These are phyloP conservation scores for Embidobia sp. DNA, from an alignment of 2,888 invertebrate genomes.

Conservation along the genomic window DNA sequence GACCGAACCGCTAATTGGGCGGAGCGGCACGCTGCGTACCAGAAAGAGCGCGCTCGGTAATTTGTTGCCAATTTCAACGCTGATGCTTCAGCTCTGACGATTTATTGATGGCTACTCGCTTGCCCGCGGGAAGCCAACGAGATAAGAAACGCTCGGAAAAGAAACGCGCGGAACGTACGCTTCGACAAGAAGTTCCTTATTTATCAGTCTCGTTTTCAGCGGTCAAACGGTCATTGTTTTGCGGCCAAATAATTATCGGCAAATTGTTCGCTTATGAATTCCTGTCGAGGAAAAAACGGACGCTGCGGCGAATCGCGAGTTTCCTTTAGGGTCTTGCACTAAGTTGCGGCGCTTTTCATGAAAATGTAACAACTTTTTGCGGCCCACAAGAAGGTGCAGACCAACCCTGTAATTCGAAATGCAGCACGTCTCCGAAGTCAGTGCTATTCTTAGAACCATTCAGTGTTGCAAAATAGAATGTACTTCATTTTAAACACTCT, in stretches of 20 bases:
- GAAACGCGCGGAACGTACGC: no score
- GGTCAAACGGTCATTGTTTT: constrained; percentile 19
- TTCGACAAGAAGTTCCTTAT: constrained; percentile 41
- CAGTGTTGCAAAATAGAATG: no score
- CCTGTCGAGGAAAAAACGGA: neutral
- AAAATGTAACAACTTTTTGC: constrained; percentile 51
- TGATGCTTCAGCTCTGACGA: constrained; percentile 69
- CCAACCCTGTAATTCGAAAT: no score
- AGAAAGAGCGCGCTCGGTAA: constrained; percentile 71
- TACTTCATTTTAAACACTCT: no score
- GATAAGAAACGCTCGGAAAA: constrained; percentile 28
- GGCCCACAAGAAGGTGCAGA: neutral
- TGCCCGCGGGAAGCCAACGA: constrained; percentile 18
- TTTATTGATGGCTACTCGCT: constrained; percentile 63
- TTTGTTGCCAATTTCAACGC: constrained; percentile 78
- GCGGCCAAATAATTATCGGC: constrained; percentile 22
- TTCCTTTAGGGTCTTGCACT: no score
- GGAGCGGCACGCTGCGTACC: constrained; percentile 67
- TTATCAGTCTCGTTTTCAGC: constrained; percentile 28
- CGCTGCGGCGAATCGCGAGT: no score
- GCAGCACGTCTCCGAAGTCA: no score
- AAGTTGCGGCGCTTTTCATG: constrained; percentile 35
- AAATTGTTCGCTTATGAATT: constrained; percentile 28
- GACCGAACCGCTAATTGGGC: constrained; percentile 76
- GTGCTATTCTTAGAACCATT: no score